Base-by-base conservation (phyloP, 2,113 vertebrate species). In the Misgurnus mizolepis region DNA sequence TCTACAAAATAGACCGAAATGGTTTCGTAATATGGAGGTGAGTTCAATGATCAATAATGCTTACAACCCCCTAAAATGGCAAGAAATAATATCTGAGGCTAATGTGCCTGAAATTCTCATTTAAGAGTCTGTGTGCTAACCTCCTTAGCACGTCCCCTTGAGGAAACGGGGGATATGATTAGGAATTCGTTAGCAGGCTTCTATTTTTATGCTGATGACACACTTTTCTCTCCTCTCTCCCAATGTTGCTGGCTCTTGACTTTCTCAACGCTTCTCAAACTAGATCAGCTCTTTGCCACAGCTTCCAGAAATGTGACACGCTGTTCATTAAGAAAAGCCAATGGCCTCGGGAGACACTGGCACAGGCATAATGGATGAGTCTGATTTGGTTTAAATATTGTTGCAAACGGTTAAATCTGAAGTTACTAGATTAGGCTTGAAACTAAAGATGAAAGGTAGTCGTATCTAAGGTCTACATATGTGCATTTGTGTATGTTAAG, bases 201-300 rank as follows among this genome's bases (percentile, higher is more conserved):
- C 93, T 93, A 93, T 93, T 94, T 93, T 93, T 91, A 91, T 92
- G 92, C 91, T 92, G 92, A 94, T 94, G 93, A 92, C 92, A 93
- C 90, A 93, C 90, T 93, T 94, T 93, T 91, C 79, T 61, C 27
- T 68, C 71, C 78, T 65, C 84, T 89, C 90, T 84, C 82, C 82
- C 67, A 62, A 80, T 90, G 88, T 88, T 90, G 90, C 92, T 91
- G 86, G 88, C 88, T 92, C 88, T 89, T 89, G 90, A 92, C 89
- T 92, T 92, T 93, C 89, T 91, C 89, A 67, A 89, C 83, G 87
- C 89, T 90, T 89, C 89, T 82, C 56, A 86, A 93, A 93, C 89
- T 92, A 88, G 88, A 92, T 91, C 89, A 90, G 90, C 88, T 91
- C 88, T 92, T 92, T 90, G 88, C 87, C 84, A 83, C 82, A 80